Percentiles rank a stretch among this genome's conserved stretches.
These are phyloP conservation scores for Oithona nana DNA, from an alignment of 2,888 invertebrate species.

Conservation along the genomic window DNA sequence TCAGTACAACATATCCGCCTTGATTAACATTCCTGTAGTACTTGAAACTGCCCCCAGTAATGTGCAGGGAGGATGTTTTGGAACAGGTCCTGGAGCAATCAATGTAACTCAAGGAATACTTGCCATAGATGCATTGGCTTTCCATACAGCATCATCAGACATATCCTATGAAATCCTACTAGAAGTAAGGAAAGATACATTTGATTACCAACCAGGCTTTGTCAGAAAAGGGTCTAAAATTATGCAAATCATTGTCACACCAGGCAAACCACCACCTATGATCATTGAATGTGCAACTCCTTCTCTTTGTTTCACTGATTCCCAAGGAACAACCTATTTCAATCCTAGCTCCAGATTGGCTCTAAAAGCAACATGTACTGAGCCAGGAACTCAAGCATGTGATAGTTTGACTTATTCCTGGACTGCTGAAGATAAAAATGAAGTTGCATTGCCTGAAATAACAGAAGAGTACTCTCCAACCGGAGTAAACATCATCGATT, in stretches of 20 bases:
- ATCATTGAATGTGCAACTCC: background rate
- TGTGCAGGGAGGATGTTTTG: slow-evolving; percentile 13
- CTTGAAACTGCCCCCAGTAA: background rate
- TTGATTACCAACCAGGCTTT: background rate
- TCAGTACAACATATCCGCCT: background rate
- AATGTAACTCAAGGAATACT: background rate
- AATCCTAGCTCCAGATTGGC: slow-evolving; percentile 8
- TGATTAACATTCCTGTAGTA: background rate
- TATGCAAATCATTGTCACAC: background rate
- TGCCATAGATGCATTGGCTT: background rate
- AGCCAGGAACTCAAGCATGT: slow-evolving; percentile 1
- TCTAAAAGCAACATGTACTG: slow-evolving; percentile 3
- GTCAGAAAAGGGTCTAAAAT: background rate
- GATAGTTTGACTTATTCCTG: too few relatives aligned
- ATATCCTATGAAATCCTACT: background rate
- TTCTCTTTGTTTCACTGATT: slow-evolving; percentile 1
- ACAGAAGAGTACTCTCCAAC: too few relatives aligned
- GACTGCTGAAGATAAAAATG: too few relatives aligned
- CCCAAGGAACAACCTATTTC: background rate
- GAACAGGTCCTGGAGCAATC: background rate
- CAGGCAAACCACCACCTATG: background rate
- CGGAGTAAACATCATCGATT: too few relatives aligned
- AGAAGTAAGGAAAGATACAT: background rate
- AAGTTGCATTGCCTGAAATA: too few relatives aligned
- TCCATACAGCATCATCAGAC: background rate